Evolutionary conservation across 2,113 vertebrate genomes (phyloP), one percentile per base, ranked within the genome.

Genomic region (Sitta europaea): DNA sequence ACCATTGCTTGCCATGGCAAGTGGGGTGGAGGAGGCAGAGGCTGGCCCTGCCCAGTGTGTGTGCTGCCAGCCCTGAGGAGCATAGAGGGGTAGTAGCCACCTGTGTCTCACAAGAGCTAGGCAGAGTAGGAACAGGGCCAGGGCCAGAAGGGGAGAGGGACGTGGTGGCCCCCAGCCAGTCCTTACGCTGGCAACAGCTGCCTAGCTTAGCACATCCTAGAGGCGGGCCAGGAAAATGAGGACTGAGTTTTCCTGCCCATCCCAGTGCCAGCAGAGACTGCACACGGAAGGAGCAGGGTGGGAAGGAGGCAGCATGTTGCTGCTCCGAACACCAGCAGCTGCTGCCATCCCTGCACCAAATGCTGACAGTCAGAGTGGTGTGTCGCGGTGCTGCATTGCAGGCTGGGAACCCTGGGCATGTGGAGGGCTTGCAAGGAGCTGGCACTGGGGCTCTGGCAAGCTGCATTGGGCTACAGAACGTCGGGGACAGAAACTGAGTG

Each of bases 341-440:
- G 72, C 91, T 72, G 95, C 28, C 80, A 59, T 94, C 61, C 76
- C 93, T 96, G 96, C 96, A 91, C 23, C 95, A 95, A 88, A 88
- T 20, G 17, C 25, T 4, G 17, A 55, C 63, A 31, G 79, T 38
- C 40, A 18, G 90, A 47, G 67, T 2, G 0, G 59, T 5, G 71
- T 68, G 55, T 33, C 1, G 15, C 15, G 7, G 90, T 51, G 36
- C 96, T 97, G 96, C 96, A 97, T 95, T 97, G 96, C 96, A 90
- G 96, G 58, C 87, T 70, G 72, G 81, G 71, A n/a, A 36, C 75
- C 25, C 53, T 31, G 91, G 45, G 42, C 14, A 4, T 57, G 93
- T 79, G 66, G 72, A 45, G 35, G 54, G 76, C 67, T n/a, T 6
- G 14, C 58, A 28, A 5, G 51, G 38, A 57, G 57, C 66, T 12